A percentile compares a stretch with the other conserved stretches of the same genome.
These are phyloP conservation scores for Carapus acus DNA, from an alignment of 2,797 vertebrate genomes.

Conservation along the genomic window DNA sequence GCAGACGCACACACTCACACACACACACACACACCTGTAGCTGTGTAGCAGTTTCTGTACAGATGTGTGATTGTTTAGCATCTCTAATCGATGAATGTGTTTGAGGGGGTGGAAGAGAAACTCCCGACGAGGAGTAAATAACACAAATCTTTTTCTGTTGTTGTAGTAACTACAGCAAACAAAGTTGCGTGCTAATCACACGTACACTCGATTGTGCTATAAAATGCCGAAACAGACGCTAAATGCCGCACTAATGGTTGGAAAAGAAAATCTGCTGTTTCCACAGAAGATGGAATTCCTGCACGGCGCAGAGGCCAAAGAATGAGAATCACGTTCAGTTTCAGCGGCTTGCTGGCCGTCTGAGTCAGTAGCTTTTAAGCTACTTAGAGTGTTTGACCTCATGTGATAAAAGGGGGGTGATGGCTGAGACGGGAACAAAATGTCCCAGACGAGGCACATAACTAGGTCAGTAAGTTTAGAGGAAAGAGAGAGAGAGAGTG, in stretches of 20 bases:
- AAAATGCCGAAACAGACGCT: background rate
- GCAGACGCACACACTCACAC: no score
- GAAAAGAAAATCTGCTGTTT: slow-evolving; percentile 23
- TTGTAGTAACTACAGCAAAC: no score
- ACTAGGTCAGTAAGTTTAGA: slow-evolving; percentile 68
- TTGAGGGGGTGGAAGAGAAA: no score
- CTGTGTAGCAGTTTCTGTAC: no score
- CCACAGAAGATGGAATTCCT: slow-evolving; percentile 23
- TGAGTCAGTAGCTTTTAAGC: slow-evolving; percentile 46
- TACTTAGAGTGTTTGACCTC: slow-evolving; percentile 60
- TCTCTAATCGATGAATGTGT: no score
- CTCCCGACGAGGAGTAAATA: no score
- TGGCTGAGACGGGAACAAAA: slow-evolving; percentile 69
- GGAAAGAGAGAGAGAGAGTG: slow-evolving; percentile 54
- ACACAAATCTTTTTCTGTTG: no score
- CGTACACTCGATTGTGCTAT: background rate
- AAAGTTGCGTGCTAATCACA: background rate
- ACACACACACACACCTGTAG: slow-evolving; percentile 21
- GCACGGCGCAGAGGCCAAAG: slow-evolving; percentile 15
- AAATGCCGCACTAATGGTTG: slow-evolving; percentile 6
- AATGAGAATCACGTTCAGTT: slow-evolving; percentile 32
- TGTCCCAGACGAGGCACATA: slow-evolving; percentile 69
- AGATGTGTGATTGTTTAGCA: no score
- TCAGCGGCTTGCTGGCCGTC: slow-evolving; percentile 37
- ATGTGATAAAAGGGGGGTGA: slow-evolving; percentile 54